Percentiles rank a stretch among this genome's conserved stretches.
phyloP scores from a whole-genome alignment of 2,888 invertebrate genomes.

The Hipparchia sbordonii region DNA sequence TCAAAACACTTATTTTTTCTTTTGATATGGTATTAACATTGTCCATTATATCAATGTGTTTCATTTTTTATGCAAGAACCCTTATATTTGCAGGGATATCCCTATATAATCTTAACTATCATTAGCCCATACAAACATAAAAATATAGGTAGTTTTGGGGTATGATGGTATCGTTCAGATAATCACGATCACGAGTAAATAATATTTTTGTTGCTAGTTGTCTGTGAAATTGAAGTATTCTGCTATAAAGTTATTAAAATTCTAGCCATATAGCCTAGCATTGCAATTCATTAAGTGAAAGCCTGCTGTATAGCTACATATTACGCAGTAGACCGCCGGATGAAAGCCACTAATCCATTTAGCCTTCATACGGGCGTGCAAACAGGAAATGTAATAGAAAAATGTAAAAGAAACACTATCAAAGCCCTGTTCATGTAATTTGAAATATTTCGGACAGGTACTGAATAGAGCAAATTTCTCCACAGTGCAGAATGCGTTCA shows the following conservation, averaged over 20 bases:
- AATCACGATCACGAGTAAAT: no score
- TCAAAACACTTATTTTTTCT: no score
- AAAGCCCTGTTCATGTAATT: constrained; percentile 16
- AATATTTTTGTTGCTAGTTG: not conserved
- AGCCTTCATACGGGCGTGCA: constrained; percentile 35
- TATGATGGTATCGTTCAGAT: no score
- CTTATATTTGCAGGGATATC: no score
- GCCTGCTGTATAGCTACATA: constrained; percentile 31
- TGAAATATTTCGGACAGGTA: constrained; percentile 9
- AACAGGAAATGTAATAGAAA: constrained; percentile 30
- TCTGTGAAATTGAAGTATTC: not conserved
- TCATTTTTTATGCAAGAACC: no score
- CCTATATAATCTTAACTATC: no score
- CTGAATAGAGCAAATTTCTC: not conserved
- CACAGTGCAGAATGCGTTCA: not conserved
- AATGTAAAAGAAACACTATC: constrained; percentile 25
- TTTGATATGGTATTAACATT: no score
- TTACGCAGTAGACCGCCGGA: constrained; percentile 43
- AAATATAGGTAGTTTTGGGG: no score
- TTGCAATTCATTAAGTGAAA: constrained; percentile 18
- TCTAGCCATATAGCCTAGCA: not conserved
- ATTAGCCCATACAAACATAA: no score
- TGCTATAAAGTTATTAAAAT: not conserved
- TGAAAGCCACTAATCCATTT: constrained; percentile 53
- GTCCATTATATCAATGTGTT: no score